Evolutionary conservation across 2,113 vertebrate species (phyloP), one percentile per base, ranked within the genome.

Genomic region (Lamprotornis superbus): DNA sequence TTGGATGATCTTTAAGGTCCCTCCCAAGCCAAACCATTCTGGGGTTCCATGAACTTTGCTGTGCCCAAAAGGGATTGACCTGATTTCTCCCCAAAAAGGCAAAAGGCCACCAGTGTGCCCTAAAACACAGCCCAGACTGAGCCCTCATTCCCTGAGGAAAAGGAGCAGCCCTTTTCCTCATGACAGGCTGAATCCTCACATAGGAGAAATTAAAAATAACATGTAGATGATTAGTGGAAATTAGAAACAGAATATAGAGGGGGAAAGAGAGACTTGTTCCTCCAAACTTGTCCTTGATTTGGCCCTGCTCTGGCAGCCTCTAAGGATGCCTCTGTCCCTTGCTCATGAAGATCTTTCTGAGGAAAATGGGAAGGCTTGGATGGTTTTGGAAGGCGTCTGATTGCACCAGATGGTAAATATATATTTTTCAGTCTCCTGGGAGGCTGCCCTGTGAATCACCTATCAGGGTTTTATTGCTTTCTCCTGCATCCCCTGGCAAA

Each of bases 401-500:
- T 92, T 53, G 42, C 53, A 82, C 80, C 94, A 94, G 94, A 82
- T 89, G 95, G 90, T 82, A 81, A 95, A 90, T 64, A 83, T 40
- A 50, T 74, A 47, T 37, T n/a, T 70, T 78, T 46, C 52, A 22
- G 57, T 83, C 76, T 90, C 53, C 85, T 83, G 73, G 47, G 94
- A 87, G 12, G 49, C 65, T 90, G 80, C 85, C 92, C 92, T 33
- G 44, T 68, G 94, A 87, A 74, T 91, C 94, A 95, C 85, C 95
- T 86, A 77, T 10, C 49, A 64, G 65, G 40, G n/a, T n/a, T 94
- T 96, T 75, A 95, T 81, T 87, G 83, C 92, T 96, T 96, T 93
- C 85, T 92, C 84, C 91, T 93, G 80, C 91, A 59, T 89, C 91
- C 52, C 74, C 79, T 92, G 94, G 92, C 79, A 95, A 77, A 93